A percentile compares a stretch with the other conserved stretches of the same genome.
Evolutionary conservation across 2,113 vertebrate genomes (phyloP).

Genomic region (Tautogolabrus adspersus): DNA sequence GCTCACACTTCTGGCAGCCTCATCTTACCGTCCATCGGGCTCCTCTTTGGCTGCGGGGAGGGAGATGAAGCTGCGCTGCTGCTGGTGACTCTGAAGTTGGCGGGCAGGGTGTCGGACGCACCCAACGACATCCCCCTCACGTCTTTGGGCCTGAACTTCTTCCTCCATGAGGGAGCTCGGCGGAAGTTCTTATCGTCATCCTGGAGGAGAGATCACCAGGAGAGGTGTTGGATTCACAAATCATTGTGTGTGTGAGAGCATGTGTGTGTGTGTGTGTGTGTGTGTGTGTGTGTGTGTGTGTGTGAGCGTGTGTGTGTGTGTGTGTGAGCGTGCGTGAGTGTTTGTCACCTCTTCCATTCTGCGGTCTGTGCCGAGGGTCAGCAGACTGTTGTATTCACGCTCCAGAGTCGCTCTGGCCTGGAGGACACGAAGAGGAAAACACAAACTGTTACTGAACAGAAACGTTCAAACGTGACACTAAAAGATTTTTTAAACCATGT

Average conservation of each 20-base stretch:
- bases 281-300: background rate
- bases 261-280: background rate
- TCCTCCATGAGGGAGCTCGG: slow-evolving; percentile 96
- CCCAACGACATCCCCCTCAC: slow-evolving; percentile 89
- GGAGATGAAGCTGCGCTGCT: slow-evolving; percentile 88
- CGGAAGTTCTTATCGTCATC: slow-evolving; percentile 97
- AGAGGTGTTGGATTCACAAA: background rate
- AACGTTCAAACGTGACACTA: too few species aligned
- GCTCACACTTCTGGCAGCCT: too few species aligned
- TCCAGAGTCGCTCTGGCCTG: slow-evolving; percentile 93
- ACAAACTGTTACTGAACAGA: background rate
- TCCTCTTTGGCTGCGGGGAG: slow-evolving; percentile 95
- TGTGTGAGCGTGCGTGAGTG: background rate
- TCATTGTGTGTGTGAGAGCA: too few species aligned
- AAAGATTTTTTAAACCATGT: too few species aligned
- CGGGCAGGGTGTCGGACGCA: slow-evolving; percentile 93
- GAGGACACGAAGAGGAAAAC: background rate
- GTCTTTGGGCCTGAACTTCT: slow-evolving; percentile 98
- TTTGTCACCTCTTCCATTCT: slow-evolving; percentile 91
- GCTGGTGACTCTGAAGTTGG: slow-evolving; percentile 93
- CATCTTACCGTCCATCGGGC: slow-evolving; percentile 96
- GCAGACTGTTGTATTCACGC: slow-evolving; percentile 92
- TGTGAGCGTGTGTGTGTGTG: too few species aligned
- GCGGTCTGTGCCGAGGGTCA: slow-evolving; percentile 91
- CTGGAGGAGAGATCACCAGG: slow-evolving; percentile 65